Percentiles rank a stretch among this genome's conserved stretches.
Evolutionary conservation across 1,140 invertebrate species (phyloP).

Genomic region (Pseudobourletiella spinata): DNA sequence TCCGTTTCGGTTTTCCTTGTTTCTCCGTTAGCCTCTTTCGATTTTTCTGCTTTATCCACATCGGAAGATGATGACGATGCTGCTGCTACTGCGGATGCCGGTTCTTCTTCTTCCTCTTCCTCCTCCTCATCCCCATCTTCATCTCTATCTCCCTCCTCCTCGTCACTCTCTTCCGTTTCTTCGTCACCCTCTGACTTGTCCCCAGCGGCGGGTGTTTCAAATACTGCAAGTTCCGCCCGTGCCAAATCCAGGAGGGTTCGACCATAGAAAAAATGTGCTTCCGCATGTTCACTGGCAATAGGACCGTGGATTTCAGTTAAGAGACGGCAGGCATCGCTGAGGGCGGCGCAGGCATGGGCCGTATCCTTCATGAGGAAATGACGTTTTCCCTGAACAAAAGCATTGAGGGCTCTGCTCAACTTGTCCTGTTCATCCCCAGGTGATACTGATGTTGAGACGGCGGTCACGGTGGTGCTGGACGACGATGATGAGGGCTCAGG

Average conservation of each 20-base stretch:
- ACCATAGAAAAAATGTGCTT: slow-evolving; percentile 71
- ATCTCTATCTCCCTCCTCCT: slow-evolving; percentile 41
- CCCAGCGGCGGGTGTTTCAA: slow-evolving; percentile 46
- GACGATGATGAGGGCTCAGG: no score
- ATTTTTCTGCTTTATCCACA: slow-evolving; percentile 33
- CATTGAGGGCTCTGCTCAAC: slow-evolving; percentile 41
- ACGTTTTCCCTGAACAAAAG: slow-evolving; percentile 60
- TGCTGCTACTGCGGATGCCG: slow-evolving; percentile 15
- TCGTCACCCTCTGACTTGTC: slow-evolving; percentile 35
- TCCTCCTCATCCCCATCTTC: slow-evolving; percentile 42
- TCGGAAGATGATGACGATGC: slow-evolving; percentile 17
- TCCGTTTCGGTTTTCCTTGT: slow-evolving; percentile 20
- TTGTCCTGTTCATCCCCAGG: slow-evolving; percentile 43
- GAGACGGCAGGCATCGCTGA: slow-evolving; percentile 65
- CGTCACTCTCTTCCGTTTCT: slow-evolving; percentile 37
- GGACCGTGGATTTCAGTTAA: slow-evolving; percentile 63
- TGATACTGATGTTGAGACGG: background rate
- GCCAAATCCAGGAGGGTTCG: slow-evolving; percentile 69
- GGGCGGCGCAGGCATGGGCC: slow-evolving; percentile 58
- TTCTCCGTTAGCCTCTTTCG: slow-evolving; percentile 36
- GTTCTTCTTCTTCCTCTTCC: slow-evolving; percentile 26
- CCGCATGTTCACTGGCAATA: slow-evolving; percentile 64
- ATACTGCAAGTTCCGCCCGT: slow-evolving; percentile 65
- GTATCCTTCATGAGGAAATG: slow-evolving; percentile 73
- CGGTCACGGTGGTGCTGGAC: background rate